A percentile compares a stretch with the other conserved stretches of the same genome.
Evolutionary conservation across 2,797 vertebrate species (phyloP).

Genomic region (Gallinago stenura): DNA sequence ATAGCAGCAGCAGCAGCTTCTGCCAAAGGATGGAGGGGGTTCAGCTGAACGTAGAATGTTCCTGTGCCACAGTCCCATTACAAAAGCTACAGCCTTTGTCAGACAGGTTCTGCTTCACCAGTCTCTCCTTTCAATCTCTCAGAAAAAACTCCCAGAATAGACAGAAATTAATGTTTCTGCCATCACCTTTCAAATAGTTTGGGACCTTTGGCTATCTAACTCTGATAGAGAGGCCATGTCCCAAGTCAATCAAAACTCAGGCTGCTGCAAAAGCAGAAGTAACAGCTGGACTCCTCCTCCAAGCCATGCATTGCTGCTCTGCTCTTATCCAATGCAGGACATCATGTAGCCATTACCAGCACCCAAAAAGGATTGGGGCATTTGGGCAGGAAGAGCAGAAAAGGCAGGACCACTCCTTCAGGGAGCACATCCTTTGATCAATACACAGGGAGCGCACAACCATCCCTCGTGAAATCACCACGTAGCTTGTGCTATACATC

Average conservation of each 20-base stretch:
- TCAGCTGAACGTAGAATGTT: accelerated
- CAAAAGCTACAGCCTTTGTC: not conserved
- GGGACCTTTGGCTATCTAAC: not conserved
- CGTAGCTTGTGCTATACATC: accelerated
- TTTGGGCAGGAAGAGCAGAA: not conserved
- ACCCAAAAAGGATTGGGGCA: not conserved
- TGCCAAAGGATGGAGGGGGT: not conserved
- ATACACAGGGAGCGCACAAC: accelerated
- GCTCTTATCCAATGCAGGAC: not conserved
- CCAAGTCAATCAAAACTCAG: not conserved
- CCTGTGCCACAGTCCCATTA: not conserved
- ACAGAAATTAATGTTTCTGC: not conserved
- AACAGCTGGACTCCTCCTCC: accelerated
- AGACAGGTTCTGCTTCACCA: not conserved
- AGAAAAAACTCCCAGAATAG: not conserved
- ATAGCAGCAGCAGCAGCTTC: not conserved
- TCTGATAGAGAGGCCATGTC: not conserved
- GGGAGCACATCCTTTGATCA: not conserved
- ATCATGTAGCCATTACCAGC: accelerated
- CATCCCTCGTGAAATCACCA: not conserved
- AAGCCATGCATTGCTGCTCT: not conserved
- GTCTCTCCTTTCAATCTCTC: not conserved
- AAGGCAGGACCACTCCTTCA: not conserved
- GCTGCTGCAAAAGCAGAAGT: not conserved
- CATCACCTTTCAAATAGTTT: not conserved